phyloP scores from a whole-genome alignment of 2,797 vertebrate species.

The Tenualosa ilisha region DNA sequence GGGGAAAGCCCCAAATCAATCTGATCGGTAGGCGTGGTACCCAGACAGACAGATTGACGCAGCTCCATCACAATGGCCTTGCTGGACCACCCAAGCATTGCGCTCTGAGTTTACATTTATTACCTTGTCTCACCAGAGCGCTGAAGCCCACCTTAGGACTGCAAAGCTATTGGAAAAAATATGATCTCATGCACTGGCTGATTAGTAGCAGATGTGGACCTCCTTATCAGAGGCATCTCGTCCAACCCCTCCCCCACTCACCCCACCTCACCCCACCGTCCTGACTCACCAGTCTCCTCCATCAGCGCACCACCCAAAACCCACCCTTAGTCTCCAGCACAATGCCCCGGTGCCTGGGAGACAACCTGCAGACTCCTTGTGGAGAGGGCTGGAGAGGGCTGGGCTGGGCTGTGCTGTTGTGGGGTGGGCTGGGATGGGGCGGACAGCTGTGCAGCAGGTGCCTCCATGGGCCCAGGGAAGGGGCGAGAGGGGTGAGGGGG shows the following conservation, averaged over 20 bases:
- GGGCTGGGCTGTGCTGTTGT: neutral
- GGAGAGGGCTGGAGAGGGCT: constrained; percentile 20
- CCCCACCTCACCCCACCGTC: neutral
- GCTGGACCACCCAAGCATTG: constrained; percentile 57
- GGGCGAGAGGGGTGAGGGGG: constrained; percentile 27
- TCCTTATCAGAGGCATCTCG: constrained; percentile 53
- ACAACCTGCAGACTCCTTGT: constrained; percentile 16
- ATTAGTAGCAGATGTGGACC: constrained; percentile 68
- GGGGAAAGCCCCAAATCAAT: constrained; percentile 45
- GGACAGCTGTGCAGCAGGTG: constrained; percentile 73
- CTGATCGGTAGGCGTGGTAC: constrained; percentile 50
- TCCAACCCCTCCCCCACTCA: constrained; percentile 25
- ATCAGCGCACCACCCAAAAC: neutral
- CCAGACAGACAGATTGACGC: constrained; percentile 47
- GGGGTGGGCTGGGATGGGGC: constrained; percentile 17
- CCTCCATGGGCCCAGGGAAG: constrained; percentile 49
- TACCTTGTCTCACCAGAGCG: constrained; percentile 52
- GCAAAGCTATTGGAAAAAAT: constrained; percentile 46
- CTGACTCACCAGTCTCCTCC: neutral
- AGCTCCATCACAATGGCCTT: constrained; percentile 53
- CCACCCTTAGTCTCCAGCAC: neutral
- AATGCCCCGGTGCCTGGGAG: neutral
- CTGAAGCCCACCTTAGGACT: constrained; percentile 53
- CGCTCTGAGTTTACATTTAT: constrained; percentile 56
- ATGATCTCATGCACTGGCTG: constrained; percentile 65